Evolutionary conservation across 1,140 invertebrate genomes (phyloP).

Genomic region (Pseudachorutes palmiensis): DNA sequence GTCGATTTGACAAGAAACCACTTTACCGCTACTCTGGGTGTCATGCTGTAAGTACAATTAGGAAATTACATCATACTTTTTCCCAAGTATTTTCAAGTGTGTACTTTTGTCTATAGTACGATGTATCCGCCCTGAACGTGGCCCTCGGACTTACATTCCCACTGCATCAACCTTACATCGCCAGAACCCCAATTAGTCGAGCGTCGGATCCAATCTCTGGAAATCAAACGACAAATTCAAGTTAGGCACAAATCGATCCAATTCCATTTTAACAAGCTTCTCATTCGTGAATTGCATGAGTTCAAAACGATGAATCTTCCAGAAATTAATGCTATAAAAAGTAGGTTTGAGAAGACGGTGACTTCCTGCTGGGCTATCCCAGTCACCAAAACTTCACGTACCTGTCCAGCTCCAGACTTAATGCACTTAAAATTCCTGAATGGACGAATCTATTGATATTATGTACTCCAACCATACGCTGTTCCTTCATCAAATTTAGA

Average conservation of each 20-base stretch:
- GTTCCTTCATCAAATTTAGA: too few species aligned
- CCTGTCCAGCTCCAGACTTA: too few species aligned
- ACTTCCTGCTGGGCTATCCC: too few species aligned
- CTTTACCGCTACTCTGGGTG: conserved; percentile 48
- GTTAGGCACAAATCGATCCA: too few species aligned
- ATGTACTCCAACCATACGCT: too few species aligned
- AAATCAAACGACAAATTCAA: conserved; percentile 15
- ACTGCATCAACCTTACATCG: conserved; percentile 36
- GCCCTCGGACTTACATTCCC: conserved; percentile 36
- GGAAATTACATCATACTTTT: not conserved
- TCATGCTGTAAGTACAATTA: conserved; percentile 38
- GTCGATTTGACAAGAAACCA: conserved; percentile 45
- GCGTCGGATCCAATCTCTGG: not conserved
- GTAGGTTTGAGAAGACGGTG: too few species aligned
- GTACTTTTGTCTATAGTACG: conserved; percentile 17
- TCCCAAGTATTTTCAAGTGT: conserved; percentile 12
- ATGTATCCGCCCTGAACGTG: conserved; percentile 33
- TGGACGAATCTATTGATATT: too few species aligned
- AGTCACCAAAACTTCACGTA: too few species aligned
- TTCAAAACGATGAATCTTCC: not conserved
- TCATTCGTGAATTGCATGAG: not conserved
- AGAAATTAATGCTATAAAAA: too few species aligned
- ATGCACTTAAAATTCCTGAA: too few species aligned
- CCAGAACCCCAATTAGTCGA: conserved; percentile 24
- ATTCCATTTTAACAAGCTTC: too few species aligned